phyloP scores from a whole-genome alignment of 2,113 vertebrate species.

The Trematomus loennbergii region DNA sequence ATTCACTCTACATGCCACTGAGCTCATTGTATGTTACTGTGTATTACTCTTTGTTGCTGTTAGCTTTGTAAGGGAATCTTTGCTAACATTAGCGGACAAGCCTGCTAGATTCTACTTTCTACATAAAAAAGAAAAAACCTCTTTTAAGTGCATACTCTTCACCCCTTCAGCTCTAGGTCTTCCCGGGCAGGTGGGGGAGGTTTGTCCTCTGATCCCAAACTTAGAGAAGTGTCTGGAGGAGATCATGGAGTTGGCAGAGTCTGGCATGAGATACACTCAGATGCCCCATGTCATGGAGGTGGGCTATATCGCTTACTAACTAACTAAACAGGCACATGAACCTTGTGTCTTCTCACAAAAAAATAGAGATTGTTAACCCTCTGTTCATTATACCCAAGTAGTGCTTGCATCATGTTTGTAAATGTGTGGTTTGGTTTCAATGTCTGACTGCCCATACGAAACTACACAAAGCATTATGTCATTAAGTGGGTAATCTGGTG shows the following conservation, averaged over 20 bases:
- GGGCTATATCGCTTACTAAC: neutral
- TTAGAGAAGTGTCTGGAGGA: conserved; percentile 93
- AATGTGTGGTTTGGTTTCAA: neutral
- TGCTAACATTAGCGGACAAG: neutral
- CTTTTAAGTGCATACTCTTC: neutral
- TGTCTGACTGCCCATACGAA: too few relatives aligned
- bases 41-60: neutral
- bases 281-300: conserved; percentile 97
- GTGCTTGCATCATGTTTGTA: neutral
- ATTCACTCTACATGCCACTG: neutral
- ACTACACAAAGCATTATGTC: too few relatives aligned
- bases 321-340: neutral
- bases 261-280: conserved; percentile 93
- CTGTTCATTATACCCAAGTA: neutral
- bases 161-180: conserved; percentile 84
- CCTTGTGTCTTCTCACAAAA: neutral
- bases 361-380: neutral
- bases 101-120: neutral
- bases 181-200: conserved; percentile 88
- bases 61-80: neutral
- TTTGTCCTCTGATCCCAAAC: conserved; percentile 91
- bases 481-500: too few relatives aligned
- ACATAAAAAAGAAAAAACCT: neutral
- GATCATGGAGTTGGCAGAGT: conserved; percentile 94
- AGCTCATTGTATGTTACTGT: neutral